Evolutionary conservation across 2,888 invertebrate species (phyloP).

Genomic region (Tupiocoris notatus): DNA sequence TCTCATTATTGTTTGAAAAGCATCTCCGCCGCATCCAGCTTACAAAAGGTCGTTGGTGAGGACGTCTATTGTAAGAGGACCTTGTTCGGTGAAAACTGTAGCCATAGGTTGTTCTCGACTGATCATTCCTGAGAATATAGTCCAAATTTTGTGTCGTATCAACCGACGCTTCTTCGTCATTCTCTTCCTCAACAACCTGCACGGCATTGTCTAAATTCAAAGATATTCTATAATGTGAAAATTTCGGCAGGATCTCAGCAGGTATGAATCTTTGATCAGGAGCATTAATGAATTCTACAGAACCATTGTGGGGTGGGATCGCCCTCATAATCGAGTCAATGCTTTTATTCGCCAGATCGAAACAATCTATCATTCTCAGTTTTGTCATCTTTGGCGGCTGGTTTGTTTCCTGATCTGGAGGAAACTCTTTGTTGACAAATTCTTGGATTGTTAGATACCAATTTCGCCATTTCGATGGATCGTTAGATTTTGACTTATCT

Average conservation of each 20-base stretch:
- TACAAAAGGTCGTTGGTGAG: not conserved
- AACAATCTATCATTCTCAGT: conserved; percentile 23
- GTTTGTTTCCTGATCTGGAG: not conserved
- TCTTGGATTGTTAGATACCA: conserved; percentile 6
- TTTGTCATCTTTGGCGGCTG: not conserved
- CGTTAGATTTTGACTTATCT: not conserved
- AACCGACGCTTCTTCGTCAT: not conserved
- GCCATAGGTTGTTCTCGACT: conserved; percentile 1
- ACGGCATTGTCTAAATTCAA: too few species aligned
- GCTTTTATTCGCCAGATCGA: conserved; percentile 11
- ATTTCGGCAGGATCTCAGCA: conserved; percentile 35
- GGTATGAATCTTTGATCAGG: conserved; percentile 43
- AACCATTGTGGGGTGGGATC: conserved; percentile 14
- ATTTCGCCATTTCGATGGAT: conserved; percentile 28
- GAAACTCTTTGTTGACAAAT: not conserved
- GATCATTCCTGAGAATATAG: not conserved
- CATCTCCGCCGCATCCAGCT: not conserved
- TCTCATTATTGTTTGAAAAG: not conserved
- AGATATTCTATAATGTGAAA: conserved; percentile 40
- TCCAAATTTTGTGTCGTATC: not conserved
- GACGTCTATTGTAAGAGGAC: not conserved
- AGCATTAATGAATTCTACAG: conserved; percentile 11
- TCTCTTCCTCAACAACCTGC: not conserved
- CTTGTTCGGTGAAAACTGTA: conserved; percentile 9
- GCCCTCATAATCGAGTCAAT: conserved; percentile 19